phyloP scores from a whole-genome alignment of 2,888 invertebrate species.

The Parascotia fuliginaria region DNA sequence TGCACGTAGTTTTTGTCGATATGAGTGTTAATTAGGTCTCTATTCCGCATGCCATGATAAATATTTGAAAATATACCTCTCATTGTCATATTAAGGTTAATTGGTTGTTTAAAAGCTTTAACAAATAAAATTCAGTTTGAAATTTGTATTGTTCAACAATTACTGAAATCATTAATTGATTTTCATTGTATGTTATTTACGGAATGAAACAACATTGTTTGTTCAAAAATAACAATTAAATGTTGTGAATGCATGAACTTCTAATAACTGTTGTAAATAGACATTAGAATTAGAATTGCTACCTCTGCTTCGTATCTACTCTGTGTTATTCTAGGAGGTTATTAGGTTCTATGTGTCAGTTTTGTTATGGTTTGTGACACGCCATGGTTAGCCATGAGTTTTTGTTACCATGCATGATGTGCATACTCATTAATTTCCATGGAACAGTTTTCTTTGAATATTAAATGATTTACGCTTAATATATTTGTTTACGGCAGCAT shows the following conservation, averaged over 20 bases:
- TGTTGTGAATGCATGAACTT: slow-evolving; percentile 7
- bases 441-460: slow-evolving; percentile 63
- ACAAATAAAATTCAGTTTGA: too few species aligned
- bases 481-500: slow-evolving; percentile 43
- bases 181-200: too few species aligned
- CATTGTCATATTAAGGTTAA: too few species aligned
- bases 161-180: too few species aligned
- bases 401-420: slow-evolving; percentile 56
- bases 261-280: neutral
- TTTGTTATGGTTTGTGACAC: slow-evolving; percentile 40
- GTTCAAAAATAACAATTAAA: neutral
- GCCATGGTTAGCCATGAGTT: slow-evolving; percentile 40
- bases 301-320: slow-evolving; percentile 58
- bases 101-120: too few species aligned
- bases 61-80: too few species aligned
- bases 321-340: slow-evolving; percentile 55
- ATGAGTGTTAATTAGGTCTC: too few species aligned
- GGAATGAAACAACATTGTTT: too few species aligned
- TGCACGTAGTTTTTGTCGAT: too few species aligned
- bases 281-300: slow-evolving; percentile 17
- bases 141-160: neutral
- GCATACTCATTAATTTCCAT: slow-evolving; percentile 55
- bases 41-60: too few species aligned
- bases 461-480: slow-evolving; percentile 21
- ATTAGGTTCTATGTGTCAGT: slow-evolving; percentile 44